phyloP scores from a whole-genome alignment of 2,888 invertebrate species.

The Phoenoteleia sp. region DNA sequence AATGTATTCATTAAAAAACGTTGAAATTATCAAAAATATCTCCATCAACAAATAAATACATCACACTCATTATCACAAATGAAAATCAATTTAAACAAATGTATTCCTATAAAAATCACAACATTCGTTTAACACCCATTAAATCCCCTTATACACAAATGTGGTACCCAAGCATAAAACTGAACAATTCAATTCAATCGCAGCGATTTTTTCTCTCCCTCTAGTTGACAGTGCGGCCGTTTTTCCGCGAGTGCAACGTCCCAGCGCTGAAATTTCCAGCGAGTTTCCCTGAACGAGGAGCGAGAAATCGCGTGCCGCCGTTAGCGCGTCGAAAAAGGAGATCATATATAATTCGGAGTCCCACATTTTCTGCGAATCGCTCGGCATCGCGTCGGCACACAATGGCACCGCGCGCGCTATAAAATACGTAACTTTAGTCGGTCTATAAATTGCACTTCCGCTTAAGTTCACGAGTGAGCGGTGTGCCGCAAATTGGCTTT shows the following conservation, averaged over 20 bases:
- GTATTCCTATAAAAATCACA: no score
- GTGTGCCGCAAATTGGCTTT: constrained; percentile 63
- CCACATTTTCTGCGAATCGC: constrained; percentile 63
- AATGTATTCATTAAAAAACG: no score
- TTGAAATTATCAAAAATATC: no score
- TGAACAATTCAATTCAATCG: no score
- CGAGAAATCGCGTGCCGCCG: constrained; percentile 46
- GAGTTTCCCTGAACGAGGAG: constrained; percentile 29
- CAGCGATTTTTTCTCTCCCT: no score
- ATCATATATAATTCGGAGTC: constrained; percentile 63
- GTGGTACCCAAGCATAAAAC: no score
- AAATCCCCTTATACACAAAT: no score
- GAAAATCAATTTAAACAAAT: no score
- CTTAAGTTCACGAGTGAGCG: constrained; percentile 48
- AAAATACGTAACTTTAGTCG: constrained; percentile 66
- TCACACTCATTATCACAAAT: no score
- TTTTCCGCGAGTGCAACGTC: neutral
- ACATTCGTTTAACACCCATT: no score
- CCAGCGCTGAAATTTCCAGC: constrained; percentile 10
- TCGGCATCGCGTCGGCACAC: constrained; percentile 48
- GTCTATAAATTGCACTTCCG: constrained; percentile 68
- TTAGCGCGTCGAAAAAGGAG: constrained; percentile 49
- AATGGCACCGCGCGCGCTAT: constrained; percentile 53
- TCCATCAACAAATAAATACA: no score
- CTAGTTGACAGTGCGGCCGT: no score